Percentiles rank a stretch among this genome's conserved stretches.
Evolutionary conservation across 2,113 vertebrate species (phyloP).

Genomic region (Vanacampus margaritifer): DNA sequence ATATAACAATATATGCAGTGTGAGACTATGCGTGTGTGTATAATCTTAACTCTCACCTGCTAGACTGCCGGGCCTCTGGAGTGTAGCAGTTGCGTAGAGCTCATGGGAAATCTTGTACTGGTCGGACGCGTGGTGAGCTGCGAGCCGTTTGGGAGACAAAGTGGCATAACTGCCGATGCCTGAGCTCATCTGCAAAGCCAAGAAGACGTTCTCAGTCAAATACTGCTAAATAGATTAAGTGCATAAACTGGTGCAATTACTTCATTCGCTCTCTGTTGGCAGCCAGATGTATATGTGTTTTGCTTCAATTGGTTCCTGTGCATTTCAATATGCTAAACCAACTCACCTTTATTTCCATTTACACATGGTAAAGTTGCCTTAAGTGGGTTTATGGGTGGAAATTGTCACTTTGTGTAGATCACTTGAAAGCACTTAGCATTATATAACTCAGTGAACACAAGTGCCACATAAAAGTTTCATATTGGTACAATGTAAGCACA

Average conservation of each 20-base stretch:
- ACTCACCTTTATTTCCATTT: slow-evolving; percentile 6
- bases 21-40: slow-evolving; percentile 7
- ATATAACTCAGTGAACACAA: slow-evolving; percentile 2
- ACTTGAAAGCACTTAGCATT: slow-evolving; percentile 13
- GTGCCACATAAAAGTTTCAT: background rate
- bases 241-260: too few species aligned
- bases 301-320: background rate
- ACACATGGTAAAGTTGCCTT: slow-evolving; percentile 2
- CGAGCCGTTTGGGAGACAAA: slow-evolving; percentile 93
- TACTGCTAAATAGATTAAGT: slow-evolving; percentile 1
- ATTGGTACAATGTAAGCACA: background rate
- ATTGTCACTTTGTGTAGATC: slow-evolving; percentile 11
- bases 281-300: slow-evolving; percentile 5
- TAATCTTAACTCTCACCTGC: slow-evolving; percentile 84
- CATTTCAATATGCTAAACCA: slow-evolving; percentile 4
- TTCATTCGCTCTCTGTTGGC: background rate
- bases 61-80: slow-evolving; percentile 93
- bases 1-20: background rate
- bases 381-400: slow-evolving; percentile 13
- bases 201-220: background rate
- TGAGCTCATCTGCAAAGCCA: slow-evolving; percentile 82
- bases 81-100: slow-evolving; percentile 90
- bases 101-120: slow-evolving; percentile 96
- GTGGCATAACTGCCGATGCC: slow-evolving; percentile 95
- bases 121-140: slow-evolving; percentile 84